These are phyloP conservation scores for Minunthozetes semirufus DNA, from an alignment of 2,888 invertebrate species.

Conservation along the genomic window DNA sequence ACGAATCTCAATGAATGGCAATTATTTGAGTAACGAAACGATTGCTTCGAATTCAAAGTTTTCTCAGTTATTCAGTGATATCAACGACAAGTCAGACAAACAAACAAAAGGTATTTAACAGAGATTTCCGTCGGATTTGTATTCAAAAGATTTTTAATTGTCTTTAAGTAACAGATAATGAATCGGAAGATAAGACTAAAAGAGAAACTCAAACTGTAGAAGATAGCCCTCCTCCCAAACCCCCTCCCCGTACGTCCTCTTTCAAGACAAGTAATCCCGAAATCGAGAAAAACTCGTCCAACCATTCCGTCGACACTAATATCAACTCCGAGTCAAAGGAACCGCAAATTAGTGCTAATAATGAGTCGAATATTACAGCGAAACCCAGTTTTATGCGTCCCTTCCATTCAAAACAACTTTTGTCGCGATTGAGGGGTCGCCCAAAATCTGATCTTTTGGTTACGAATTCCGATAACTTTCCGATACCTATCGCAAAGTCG, in stretches of 20 bases:
- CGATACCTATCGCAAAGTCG: slow-evolving; percentile 12
- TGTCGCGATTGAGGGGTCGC: background rate
- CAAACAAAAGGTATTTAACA: background rate
- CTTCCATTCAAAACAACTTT: slow-evolving; percentile 14
- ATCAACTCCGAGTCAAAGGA: background rate
- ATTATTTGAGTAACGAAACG: slow-evolving; percentile 13
- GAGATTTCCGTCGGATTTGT: no score
- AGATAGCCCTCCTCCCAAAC: slow-evolving; percentile 14
- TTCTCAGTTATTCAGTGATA: background rate
- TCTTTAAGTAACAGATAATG: no score
- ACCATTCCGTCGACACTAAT: background rate
- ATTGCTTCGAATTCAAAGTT: slow-evolving; percentile 6
- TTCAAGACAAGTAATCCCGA: background rate
- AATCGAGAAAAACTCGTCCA: background rate
- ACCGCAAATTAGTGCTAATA: background rate
- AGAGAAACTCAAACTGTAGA: background rate
- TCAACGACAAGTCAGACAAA: background rate
- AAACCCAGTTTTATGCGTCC: slow-evolving; percentile 22
- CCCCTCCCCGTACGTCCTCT: slow-evolving; percentile 24
- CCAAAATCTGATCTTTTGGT: slow-evolving; percentile 32
- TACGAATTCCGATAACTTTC: background rate
- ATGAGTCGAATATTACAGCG: background rate
- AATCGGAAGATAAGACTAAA: background rate
- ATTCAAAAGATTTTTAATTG: no score
- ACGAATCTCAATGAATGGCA: slow-evolving; percentile 17